Percentiles rank a stretch among this genome's conserved stretches.
Conservation (phyloP, 2,888 invertebrate species). For the Troides aeacus region DNA sequence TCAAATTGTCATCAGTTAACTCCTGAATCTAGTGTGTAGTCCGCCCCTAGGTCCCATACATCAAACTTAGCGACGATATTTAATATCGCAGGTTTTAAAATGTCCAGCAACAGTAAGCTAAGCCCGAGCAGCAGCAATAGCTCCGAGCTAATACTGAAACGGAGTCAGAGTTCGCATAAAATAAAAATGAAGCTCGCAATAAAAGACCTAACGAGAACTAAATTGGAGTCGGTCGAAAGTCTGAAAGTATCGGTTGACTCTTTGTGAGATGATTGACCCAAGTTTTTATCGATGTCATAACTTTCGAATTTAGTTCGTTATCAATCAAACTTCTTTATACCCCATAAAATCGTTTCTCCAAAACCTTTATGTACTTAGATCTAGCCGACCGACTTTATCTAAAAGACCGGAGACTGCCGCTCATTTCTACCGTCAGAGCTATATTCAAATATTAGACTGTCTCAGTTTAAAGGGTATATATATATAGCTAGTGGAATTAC, state of each 20-base stretch:
- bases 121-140: neutral
- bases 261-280: neutral
- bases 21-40: too few relatives aligned
- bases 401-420: too few relatives aligned
- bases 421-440: too few relatives aligned
- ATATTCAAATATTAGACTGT: too few relatives aligned
- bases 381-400: too few relatives aligned
- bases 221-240: slow-evolving; percentile 7
- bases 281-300: slow-evolving; percentile 10
- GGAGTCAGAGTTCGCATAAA: slow-evolving; percentile 6
- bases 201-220: slow-evolving; percentile 7
- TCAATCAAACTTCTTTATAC: too few relatives aligned
- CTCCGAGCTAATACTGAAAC: slow-evolving; percentile 4
- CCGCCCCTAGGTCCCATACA: too few relatives aligned
- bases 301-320: slow-evolving; percentile 6
- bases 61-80: neutral
- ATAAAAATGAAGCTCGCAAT: slow-evolving; percentile 12
- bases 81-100: neutral
- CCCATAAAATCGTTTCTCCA: too few relatives aligned
- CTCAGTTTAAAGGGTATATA: too few relatives aligned
- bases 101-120: neutral
- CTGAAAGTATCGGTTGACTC: slow-evolving; percentile 1
- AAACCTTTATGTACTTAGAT: too few relatives aligned
- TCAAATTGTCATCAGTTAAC: too few relatives aligned
- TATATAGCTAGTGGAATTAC: too few relatives aligned